These are phyloP conservation scores for Eulimnadia texana DNA, from an alignment of 1,140 invertebrate species.

Conservation along the genomic window DNA sequence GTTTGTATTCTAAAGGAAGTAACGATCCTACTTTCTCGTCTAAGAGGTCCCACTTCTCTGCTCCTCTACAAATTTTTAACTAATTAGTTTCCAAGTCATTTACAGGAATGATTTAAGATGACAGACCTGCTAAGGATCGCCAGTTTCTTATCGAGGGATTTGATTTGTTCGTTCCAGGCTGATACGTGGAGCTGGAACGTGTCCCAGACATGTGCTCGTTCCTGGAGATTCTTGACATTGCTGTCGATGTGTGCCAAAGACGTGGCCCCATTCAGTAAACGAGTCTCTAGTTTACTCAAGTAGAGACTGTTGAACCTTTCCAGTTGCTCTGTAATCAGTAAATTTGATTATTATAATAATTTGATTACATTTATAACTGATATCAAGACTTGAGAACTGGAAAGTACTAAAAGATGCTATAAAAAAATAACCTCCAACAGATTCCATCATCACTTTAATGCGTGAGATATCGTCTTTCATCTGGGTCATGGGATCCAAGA, in stretches of 20 bases:
- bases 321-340: constrained; percentile 24
- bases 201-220: constrained; percentile 33
- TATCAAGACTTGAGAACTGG: not conserved
- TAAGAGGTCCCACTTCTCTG: constrained; percentile 26
- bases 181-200: constrained; percentile 33
- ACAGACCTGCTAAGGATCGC: constrained; percentile 31
- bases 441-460: constrained; percentile 18
- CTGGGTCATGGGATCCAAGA: constrained; percentile 15
- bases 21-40: constrained; percentile 26
- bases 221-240: constrained; percentile 29
- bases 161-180: constrained; percentile 35
- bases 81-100: not conserved
- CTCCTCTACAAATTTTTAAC: constrained; percentile 22
- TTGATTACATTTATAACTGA: not conserved
- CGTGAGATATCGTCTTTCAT: constrained; percentile 17
- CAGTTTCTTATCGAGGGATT: constrained; percentile 31
- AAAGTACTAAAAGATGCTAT: not conserved
- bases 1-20: constrained; percentile 25
- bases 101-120: too few relatives aligned
- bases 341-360: not conserved
- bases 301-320: constrained; percentile 30
- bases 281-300: constrained; percentile 27
- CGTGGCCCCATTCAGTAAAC: constrained; percentile 25
- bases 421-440: constrained; percentile 10
- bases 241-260: constrained; percentile 28